These are phyloP conservation scores for Zaprionus lachaisei DNA, from an alignment of 1,140 invertebrate genomes.

Conservation along the genomic window DNA sequence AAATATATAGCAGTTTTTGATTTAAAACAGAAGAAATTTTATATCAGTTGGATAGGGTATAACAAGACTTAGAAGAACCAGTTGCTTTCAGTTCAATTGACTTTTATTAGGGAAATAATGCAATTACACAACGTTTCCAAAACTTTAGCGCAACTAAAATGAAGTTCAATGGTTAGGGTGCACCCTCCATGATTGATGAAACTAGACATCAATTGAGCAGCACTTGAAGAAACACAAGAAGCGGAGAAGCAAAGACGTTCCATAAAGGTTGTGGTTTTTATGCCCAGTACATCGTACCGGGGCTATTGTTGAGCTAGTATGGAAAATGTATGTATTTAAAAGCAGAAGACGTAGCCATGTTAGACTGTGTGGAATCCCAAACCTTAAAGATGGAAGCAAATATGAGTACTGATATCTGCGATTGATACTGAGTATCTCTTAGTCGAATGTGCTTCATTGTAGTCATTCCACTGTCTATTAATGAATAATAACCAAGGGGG, in stretches of 20 bases:
- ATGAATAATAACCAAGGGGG: conserved; percentile 67
- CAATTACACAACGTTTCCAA: conserved; percentile 59
- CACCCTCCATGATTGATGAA: conserved; percentile 68
- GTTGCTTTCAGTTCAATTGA: conserved; percentile 58
- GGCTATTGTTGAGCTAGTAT: background rate
- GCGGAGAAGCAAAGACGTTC: conserved; percentile 23
- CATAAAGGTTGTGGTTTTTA: conserved; percentile 67
- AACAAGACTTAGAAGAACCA: conserved; percentile 1
- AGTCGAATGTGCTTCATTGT: background rate
- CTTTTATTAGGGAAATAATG: conserved; percentile 77
- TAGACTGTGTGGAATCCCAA: background rate
- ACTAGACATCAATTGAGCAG: conserved; percentile 49
- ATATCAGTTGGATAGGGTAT: background rate
- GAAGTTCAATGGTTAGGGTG: conserved; percentile 62
- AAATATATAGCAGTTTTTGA: background rate
- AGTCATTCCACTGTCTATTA: conserved; percentile 28
- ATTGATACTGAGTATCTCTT: background rate
- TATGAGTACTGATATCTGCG: background rate
- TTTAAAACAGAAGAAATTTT: background rate
- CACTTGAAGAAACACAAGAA: conserved; percentile 40
- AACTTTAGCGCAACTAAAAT: conserved; percentile 25
- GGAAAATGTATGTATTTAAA: background rate
- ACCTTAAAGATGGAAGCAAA: background rate
- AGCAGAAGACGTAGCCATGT: background rate
- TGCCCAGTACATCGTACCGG: background rate